Base-by-base conservation (phyloP, 2,888 invertebrate species). In the Scaptomyza tumidula region DNA sequence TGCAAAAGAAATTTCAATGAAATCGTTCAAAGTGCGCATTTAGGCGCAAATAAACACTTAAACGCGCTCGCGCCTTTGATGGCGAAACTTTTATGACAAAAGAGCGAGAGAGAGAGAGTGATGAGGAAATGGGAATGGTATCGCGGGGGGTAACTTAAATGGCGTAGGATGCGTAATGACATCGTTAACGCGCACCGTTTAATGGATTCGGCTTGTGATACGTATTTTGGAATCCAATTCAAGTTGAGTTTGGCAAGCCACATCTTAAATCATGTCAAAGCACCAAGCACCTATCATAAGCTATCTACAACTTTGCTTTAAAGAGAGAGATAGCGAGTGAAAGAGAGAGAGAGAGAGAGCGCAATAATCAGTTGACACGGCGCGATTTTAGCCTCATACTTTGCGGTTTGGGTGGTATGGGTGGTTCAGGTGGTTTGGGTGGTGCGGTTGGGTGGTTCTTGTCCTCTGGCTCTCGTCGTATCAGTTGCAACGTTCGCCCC, bases 141-240 rank as follows among this genome's bases (percentile, higher is more conserved):
- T 41, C 37, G 46, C 49, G 14, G 52, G 97, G 97, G 93, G 52
- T 66, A 53, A 44, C 50, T 52, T 41, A 53, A 74, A 74, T 66
- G 61, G 61, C 77, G 54, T 54, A 97, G 96, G 31, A 97, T 96
- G 78, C 94, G 94, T 50, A 88, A 83, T 88, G 88, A 88, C 86
- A 83, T 83, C 83, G 86, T 83, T 83, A 88, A 88, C 88, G 80
- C 65, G 53, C 59, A 66, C 68, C 77, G 56, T 86, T 88, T 88
- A 83, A 83, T 83, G 86, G 80, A 65, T 62, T 74, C 59, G 19
- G 59, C 49, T 54, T 57, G 39, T 62, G 63, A 57, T 63, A 52
- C 14, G 75, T 63, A 75, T 50, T 45, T 35, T 24, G 24, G 44
- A 24, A 56, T 55, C 45, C 7, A 49, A 64, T 7, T 60, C 45